Conservation (phyloP, 2,797 vertebrate species). For the Remorina albescens region DNA sequence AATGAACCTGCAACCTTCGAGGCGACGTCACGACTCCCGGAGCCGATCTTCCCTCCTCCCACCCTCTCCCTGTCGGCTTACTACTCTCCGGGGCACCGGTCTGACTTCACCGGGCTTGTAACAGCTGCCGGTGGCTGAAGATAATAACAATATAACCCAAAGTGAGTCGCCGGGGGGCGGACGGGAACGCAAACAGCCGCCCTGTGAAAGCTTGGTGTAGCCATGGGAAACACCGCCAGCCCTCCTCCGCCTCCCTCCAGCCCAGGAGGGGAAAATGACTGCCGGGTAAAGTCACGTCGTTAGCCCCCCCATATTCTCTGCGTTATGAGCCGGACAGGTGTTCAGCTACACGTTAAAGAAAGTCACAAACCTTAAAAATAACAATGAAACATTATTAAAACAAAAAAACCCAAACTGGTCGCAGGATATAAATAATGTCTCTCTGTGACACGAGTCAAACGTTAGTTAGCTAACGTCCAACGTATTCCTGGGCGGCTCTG, state of each 20-base stretch:
- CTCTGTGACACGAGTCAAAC: no score
- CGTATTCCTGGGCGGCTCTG: no score
- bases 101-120: background rate
- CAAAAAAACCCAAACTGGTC: no score
- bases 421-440: no score
- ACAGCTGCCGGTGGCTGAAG: background rate
- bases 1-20: conserved; percentile 58
- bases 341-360: background rate
- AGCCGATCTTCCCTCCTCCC: conserved; percentile 14
- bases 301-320: conserved; percentile 12
- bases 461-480: no score
- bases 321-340: conserved; percentile 61
- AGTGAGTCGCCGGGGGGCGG: conserved; percentile 24
- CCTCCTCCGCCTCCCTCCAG: conserved; percentile 25
- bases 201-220: conserved; percentile 64
- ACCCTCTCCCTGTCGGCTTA: no score
- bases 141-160: background rate
- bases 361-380: background rate
- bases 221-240: conserved; percentile 74
- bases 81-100: background rate
- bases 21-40: conserved; percentile 68
- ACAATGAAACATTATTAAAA: no score
- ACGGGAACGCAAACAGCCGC: conserved; percentile 36
- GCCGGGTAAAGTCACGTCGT: conserved; percentile 44
- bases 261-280: conserved; percentile 42